phyloP scores from a whole-genome alignment of 2,797 vertebrate genomes.

The Poeciliopsis gracilis region DNA sequence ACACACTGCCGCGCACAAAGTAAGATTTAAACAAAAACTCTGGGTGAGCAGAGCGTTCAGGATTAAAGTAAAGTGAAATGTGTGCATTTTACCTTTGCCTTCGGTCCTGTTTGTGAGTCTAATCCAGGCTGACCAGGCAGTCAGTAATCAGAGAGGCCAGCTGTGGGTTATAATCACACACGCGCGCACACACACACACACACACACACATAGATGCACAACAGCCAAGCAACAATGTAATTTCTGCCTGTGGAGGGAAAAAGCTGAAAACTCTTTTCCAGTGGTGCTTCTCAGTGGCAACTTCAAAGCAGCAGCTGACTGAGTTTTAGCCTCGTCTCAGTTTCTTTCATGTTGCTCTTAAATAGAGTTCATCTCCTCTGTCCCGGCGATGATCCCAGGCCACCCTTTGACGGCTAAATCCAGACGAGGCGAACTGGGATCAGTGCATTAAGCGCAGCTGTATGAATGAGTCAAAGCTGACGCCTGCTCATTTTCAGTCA shows the following conservation, averaged over 20 bases:
- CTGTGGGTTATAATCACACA: conserved; percentile 60
- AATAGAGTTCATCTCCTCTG: conserved; percentile 13
- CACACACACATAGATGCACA: conserved; percentile 11
- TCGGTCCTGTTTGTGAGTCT: conserved; percentile 29
- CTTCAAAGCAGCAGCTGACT: conserved; percentile 29
- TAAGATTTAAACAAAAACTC: conserved; percentile 49
- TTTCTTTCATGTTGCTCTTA: conserved; percentile 16
- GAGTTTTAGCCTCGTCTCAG: conserved; percentile 23
- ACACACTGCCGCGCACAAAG: background rate
- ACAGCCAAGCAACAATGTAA: conserved; percentile 42
- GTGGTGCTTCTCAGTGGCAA: conserved; percentile 28
- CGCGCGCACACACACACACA: background rate
- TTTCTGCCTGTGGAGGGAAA: conserved; percentile 39
- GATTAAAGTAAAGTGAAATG: conserved; percentile 47
- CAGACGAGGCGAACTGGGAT: conserved; percentile 4
- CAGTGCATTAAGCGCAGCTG: background rate
- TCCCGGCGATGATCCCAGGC: conserved; percentile 2
- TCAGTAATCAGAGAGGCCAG: conserved; percentile 68
- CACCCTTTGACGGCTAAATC: conserved; percentile 15
- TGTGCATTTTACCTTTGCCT: conserved; percentile 44
- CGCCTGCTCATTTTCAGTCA: conserved; percentile 1
- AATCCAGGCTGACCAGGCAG: conserved; percentile 68
- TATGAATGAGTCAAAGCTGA: conserved; percentile 3
- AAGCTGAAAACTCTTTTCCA: conserved; percentile 24
- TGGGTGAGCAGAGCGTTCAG: conserved; percentile 37